Base-by-base conservation (phyloP, 2,113 vertebrate species). In the Takifugu flavidus region DNA sequence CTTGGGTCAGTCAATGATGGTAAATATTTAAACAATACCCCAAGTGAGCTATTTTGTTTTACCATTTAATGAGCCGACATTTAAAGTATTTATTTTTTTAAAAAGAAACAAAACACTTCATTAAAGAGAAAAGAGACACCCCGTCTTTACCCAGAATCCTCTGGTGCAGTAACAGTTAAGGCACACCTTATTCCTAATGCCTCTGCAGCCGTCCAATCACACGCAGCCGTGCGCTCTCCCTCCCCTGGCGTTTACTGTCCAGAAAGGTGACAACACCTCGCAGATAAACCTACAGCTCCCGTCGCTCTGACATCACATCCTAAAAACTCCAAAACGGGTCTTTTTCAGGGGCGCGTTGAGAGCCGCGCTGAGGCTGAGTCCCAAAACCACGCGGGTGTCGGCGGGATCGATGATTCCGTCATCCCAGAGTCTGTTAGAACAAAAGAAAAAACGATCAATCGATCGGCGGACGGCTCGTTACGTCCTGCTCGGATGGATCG, bases 401-500 rank as follows among this genome's bases (percentile, higher is more conserved):
- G 88, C 93, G 4, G 97, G 97, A 73, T 99, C 96, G 64, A 99
- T 99, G 63, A 99, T 96, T 27, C 96, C 97, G 1, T 99, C 97
- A 73, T 99, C 97, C 96, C 97, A 99, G 25, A 99, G 82, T 72
- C 97, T 98, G 87, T 31, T 34, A 47, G 60, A 45, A n/a, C 57
- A 65, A 49, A 20, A 28, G 56, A 20, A 59, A 20, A 56, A n/a
- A n/a, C 59, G 43, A 49, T 72, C 53, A 39, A 67, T 61, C 59
- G 29, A 67, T 13, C n/a, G 25, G 13, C 45, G 5, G 45, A n/a
- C 45, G 13, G 42, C 15, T 27, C 39, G 55, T 67, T 51, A 64
- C 68, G 45, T 26, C 49, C 58, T 57, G 54, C 53, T 53, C 13
- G 62, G 34, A 39, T 10, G 34, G 34, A 39, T 39, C 34, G 4